Base-by-base conservation (phyloP, 2,888 invertebrate species). In the Plutella xylostella region DNA sequence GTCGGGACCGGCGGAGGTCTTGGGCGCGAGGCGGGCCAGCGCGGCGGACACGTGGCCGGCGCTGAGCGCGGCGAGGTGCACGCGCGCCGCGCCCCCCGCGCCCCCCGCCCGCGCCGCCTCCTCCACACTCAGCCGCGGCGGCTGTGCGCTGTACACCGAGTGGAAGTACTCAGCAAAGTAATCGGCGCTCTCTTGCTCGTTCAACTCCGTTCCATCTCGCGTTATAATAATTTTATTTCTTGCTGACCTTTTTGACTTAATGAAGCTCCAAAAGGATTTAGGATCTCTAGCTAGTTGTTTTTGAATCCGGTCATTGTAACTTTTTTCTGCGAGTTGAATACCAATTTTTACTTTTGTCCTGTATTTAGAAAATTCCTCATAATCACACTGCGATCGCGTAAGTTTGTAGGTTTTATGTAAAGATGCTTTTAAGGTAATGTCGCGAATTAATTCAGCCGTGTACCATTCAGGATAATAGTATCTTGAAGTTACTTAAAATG, bases 381-480 rank as follows among this genome's bases (percentile, higher is more conserved):
- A 48, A 34, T 43, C 43, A n/a, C 31, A 3, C 1, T 14, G 1
- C n/a, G 15, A 37, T n/a, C 22, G 14, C n/a, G n/a, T 45, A 3
- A 4, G 11, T 41, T 45, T 48, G 37, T 45, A 48, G 12, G 34
- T 20, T 20, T 43, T 44, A 25, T 47, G 44, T 9, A 41, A 28
- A 19, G 9, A 31, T 38, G 39, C 19, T 20, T 47, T 47, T 35
- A 35, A 35, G 15, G 7, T 37, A 28, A 52, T 51, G 17, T 48
- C 42, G 18, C 40, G 20, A 43, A 53, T 51, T 15, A 55, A 43
- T 30, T 52, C 48, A 2, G 33, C 12, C 9, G 50, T 53, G 28
- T 53, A 55, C 53, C 52, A 55, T n/a, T 47, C 49, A 2, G 55
- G 53, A 28, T 53, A 55, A 22, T n/a, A n/a, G n/a, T n/a, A n/a